Evolutionary conservation across 1,140 invertebrate species (phyloP).

Genomic region (Mizuhopecten yessoensis): DNA sequence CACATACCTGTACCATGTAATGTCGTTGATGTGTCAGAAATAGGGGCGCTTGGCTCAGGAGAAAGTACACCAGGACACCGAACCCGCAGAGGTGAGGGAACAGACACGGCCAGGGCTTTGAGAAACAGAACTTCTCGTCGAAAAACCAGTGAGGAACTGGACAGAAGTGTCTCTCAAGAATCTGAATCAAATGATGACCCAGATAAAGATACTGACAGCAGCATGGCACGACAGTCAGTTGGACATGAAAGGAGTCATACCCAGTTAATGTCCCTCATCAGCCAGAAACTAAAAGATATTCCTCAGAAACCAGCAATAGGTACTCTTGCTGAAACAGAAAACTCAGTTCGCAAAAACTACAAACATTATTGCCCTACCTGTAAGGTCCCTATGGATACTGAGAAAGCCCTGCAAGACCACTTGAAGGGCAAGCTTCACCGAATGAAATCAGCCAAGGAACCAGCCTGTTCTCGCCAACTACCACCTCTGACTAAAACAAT

Average conservation of each 20-base stretch:
- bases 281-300: neutral
- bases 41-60: neutral
- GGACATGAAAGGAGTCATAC: neutral
- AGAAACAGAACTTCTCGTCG: neutral
- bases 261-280: neutral
- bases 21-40: neutral
- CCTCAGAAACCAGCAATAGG: neutral
- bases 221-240: neutral
- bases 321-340: neutral
- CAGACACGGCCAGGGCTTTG: neutral
- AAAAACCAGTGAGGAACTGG: neutral
- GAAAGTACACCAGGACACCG: neutral
- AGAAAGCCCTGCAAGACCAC: conserved; percentile 68
- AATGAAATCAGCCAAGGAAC: conserved; percentile 64
- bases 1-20: neutral
- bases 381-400: conserved; percentile 72
- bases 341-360: neutral
- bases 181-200: neutral
- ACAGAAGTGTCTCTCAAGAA: neutral
- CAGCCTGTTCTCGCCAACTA: conserved; percentile 60
- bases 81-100: neutral
- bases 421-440: conserved; percentile 68
- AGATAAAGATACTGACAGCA: conserved; percentile 32
- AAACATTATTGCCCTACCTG: conserved; percentile 69
- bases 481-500: conserved; percentile 55